These are phyloP conservation scores for Aelia acuminata DNA, from an alignment of 2,888 invertebrate genomes.

Conservation along the genomic window DNA sequence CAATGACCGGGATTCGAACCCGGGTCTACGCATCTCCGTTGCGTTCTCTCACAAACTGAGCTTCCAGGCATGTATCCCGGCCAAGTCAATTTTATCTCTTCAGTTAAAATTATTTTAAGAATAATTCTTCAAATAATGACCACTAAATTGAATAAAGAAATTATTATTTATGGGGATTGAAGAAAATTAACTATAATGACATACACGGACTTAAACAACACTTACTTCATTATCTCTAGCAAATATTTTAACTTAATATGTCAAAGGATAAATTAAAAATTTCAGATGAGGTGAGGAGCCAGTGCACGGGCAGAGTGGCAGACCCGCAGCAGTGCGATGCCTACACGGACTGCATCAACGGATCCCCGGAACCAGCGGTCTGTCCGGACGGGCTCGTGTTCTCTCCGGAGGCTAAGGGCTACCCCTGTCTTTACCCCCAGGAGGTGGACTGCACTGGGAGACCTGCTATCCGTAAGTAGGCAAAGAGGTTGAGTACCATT, in stretches of 20 bases:
- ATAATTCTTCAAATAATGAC: too few relatives aligned
- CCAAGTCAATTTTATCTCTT: too few relatives aligned
- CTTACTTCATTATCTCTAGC: too few relatives aligned
- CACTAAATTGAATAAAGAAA: too few relatives aligned
- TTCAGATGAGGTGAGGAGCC: constrained; percentile 28
- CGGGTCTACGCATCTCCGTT: too few relatives aligned
- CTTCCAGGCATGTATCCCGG: too few relatives aligned
- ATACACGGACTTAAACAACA: too few relatives aligned
- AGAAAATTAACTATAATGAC: too few relatives aligned
- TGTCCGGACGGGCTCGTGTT: constrained; percentile 88
- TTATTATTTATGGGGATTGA: too few relatives aligned
- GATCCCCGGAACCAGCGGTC: constrained; percentile 80
- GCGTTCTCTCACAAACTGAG: too few relatives aligned
- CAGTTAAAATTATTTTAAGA: too few relatives aligned
- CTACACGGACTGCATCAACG: constrained; percentile 79
- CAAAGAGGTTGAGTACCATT: not conserved
- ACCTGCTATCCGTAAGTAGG: constrained; percentile 76
- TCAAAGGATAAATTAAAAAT: not conserved
- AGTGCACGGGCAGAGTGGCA: constrained; percentile 78
- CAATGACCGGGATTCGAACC: too few relatives aligned
- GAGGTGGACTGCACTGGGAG: constrained; percentile 84
- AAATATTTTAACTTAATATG: not conserved
- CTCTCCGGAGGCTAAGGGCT: constrained; percentile 80
- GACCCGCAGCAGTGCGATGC: constrained; percentile 81
- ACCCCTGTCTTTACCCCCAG: constrained; percentile 88